Evolutionary conservation across 2,797 vertebrate genomes (phyloP), one percentile per base, ranked within the genome.

Genomic region (Ptychadena robeensis): DNA sequence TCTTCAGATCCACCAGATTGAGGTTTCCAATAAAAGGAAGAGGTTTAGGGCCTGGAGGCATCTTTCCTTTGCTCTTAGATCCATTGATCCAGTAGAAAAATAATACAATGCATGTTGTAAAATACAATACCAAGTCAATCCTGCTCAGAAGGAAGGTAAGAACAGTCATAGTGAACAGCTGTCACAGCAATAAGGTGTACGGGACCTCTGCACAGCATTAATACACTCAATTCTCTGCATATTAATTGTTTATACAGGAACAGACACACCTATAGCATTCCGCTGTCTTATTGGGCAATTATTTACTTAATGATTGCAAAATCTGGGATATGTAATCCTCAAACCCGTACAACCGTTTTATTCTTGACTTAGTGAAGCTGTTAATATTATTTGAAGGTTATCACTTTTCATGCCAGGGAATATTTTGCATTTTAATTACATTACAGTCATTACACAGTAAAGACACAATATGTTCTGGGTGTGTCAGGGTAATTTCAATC

Each of bases 11-110:
- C 34, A 82, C 0, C 9, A 68, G 44, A n/a, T 82, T 27, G 15
- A 82, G 27, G 34, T 82, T 82, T 28, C 80, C 80, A 59, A 82
- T 82, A 2, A 81, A 9, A 35, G 80, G 80, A 2, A 81, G 63
- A 32, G 80, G 80, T 2, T n/a, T 28, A 14, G 80, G 80, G 35
- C 80, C 80, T 11, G 80, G 80, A 25, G 80, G 80, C 80, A 82
- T 75, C 2, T 82, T 82, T 37, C 1, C 34, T 0, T 18, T 59
- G 14, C 31, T 40, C 38, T 40, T 75, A n/a, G 64, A 69, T 75
- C 64, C 32, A 69, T 61, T 75, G 0, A 57, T 38, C 80, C 63
- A 75, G 57, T 82, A 82, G 32, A 82, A 30, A 1, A 82, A 40
- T 1, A 82, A 27, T n/a, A n/a, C 32, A 32, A 82, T 31, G 8